Percentiles rank a stretch among this genome's conserved stretches.
phyloP scores from a whole-genome alignment of 37 sponge, comb jelly and placozoan genomes.

The Tethya wilhelma region DNA sequence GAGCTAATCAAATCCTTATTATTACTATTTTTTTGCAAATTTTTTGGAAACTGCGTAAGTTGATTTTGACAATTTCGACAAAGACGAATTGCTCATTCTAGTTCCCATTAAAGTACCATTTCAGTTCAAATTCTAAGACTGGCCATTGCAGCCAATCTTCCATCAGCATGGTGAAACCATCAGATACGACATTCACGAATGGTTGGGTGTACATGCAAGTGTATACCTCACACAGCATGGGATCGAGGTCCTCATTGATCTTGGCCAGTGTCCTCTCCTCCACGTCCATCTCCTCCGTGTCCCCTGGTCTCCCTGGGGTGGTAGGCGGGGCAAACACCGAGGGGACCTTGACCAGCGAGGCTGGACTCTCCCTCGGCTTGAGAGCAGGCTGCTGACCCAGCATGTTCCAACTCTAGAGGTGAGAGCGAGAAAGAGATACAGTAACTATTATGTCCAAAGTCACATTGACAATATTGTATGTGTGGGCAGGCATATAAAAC shows the following conservation, averaged over 20 bases:
- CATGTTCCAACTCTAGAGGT: conserved; percentile 46
- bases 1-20: background rate
- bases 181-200: too few relatives aligned
- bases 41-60: background rate
- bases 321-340: conserved; percentile 60
- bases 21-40: too few relatives aligned
- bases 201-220: too few relatives aligned
- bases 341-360: conserved; percentile 45
- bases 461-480: too few relatives aligned
- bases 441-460: background rate
- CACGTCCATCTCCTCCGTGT: conserved; percentile 19
- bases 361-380: conserved; percentile 29
- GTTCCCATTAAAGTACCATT: too few relatives aligned
- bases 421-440: background rate
- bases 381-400: conserved; percentile 32
- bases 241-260: background rate
- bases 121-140: too few relatives aligned
- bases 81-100: too few relatives aligned
- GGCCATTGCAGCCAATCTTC: too few relatives aligned
- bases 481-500: too few relatives aligned
- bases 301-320: background rate
- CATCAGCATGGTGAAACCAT: too few relatives aligned
- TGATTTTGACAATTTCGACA: too few relatives aligned
- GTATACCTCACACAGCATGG: background rate
- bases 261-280: conserved; percentile 18